Evolutionary conservation across 2,797 vertebrate species (phyloP), one percentile per base, ranked within the genome.

Genomic region (Phalanger gymnotis): DNA sequence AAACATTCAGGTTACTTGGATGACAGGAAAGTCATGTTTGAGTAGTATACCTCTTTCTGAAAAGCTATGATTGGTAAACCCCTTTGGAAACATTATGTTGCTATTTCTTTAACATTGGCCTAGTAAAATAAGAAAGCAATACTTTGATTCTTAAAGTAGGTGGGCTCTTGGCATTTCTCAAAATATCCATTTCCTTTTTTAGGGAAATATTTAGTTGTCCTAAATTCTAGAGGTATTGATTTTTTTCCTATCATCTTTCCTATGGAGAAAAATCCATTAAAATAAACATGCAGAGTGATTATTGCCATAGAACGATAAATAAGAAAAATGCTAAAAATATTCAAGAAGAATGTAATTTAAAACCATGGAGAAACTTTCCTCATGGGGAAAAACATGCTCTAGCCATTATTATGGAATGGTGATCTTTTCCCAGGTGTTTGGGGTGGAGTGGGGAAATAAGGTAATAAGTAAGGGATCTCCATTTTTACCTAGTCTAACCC

Each of bases 271-370:
- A 53, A 96, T 53, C 58, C 91, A 91, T 92, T 93, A 58, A 27
- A 87, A 87, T 87, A 28, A 73, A 56, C 91, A 53, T 94, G 66
- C 54, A 92, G 91, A 92, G 81, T 66, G 55, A 93, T 93, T 92
- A 61, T 27, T 90, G 34, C 61, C 73, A 81, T 93, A 47, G n/a
- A 91, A 81, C 54, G 53, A 96, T 96, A 97, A 95, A 87, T 53
- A 96, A 31, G 30, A 47, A 95, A 94, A 55, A 81, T 94, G 66
- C 89, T 96, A 94, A 96, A 97, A 94, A 61, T 57, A 14, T 96
- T 54, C 94, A 31, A 61, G 91, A 94, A 94, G 96, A 55, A 53
- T 95, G 56, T 54, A 92, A 93, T 94, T 97, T 95, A 96, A 96
- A 96, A 61, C 91, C 40, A 95, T 91, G 54, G 90, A 96, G 57